A percentile compares a stretch with the other conserved stretches of the same genome.
Evolutionary conservation across 2,113 vertebrate genomes (phyloP).

Genomic region (Apus apus): DNA sequence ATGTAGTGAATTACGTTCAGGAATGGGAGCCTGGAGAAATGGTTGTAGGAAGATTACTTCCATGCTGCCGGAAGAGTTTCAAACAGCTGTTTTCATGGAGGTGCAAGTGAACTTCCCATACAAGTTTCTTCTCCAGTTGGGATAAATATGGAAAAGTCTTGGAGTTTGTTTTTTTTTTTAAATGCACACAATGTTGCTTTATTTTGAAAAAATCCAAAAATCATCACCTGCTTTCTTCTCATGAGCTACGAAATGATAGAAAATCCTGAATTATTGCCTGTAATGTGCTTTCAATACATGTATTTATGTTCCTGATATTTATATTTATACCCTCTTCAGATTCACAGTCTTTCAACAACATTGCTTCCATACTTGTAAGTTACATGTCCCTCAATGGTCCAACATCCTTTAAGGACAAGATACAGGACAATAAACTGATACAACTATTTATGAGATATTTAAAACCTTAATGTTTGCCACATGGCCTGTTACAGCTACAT

Average conservation of each 20-base stretch:
- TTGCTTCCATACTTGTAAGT: background rate
- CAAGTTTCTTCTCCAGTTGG: background rate
- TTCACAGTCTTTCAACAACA: background rate
- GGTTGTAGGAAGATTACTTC: background rate
- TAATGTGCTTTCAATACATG: background rate
- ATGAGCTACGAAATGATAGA: background rate
- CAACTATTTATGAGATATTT: background rate
- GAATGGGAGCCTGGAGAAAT: background rate
- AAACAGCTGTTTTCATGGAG: background rate
- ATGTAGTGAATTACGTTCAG: constrained; percentile 16
- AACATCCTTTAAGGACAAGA: background rate
- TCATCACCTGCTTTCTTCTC: background rate
- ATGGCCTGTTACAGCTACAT: background rate
- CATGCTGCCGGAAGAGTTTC: background rate
- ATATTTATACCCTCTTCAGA: background rate
- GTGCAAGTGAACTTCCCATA: background rate
- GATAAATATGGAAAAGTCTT: background rate
- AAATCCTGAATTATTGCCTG: background rate
- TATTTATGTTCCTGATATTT: background rate
- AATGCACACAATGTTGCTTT: background rate
- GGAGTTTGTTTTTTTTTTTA: background rate
- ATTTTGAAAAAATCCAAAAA: background rate
- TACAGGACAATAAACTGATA: background rate
- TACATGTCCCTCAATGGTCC: background rate
- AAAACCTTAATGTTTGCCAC: background rate